These are phyloP conservation scores for Patella caerulea DNA, from an alignment of 2,888 invertebrate genomes.

Conservation along the genomic window DNA sequence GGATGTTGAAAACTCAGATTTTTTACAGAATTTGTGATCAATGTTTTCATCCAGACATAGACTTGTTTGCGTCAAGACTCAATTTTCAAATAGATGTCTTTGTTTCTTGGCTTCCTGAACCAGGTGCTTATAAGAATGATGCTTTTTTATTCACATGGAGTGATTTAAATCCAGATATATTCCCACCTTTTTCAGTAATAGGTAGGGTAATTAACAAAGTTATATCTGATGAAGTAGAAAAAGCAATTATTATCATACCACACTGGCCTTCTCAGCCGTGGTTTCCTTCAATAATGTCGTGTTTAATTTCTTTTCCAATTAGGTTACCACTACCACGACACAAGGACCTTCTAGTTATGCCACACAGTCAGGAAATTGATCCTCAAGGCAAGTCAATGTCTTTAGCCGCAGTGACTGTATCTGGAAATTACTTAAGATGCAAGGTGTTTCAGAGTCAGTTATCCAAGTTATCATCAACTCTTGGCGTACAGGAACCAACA, in stretches of 20 bases:
- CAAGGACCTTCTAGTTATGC: neutral
- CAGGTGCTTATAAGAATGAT: neutral
- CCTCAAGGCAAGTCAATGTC: neutral
- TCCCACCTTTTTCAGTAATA: neutral
- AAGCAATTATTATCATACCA: neutral
- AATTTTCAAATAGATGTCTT: neutral
- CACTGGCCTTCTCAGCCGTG: neutral
- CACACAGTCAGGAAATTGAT: neutral
- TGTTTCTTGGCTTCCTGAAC: neutral
- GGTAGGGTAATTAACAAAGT: neutral
- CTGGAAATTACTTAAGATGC: neutral
- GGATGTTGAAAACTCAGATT: neutral
- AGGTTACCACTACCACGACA: neutral
- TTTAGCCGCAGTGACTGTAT: neutral
- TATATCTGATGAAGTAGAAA: neutral
- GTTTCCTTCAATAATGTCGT: neutral
- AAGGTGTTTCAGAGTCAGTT: constrained; percentile 1
- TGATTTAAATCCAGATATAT: neutral
- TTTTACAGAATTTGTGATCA: neutral
- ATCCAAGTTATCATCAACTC: constrained; percentile 5
- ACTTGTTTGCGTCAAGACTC: neutral
- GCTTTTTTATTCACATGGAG: neutral
- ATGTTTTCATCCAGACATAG: neutral
- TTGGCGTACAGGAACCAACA: neutral
- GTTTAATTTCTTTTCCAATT: neutral